Evolutionary conservation across 2,113 vertebrate species (phyloP).

Genomic region (Illadopsis cleaveri): DNA sequence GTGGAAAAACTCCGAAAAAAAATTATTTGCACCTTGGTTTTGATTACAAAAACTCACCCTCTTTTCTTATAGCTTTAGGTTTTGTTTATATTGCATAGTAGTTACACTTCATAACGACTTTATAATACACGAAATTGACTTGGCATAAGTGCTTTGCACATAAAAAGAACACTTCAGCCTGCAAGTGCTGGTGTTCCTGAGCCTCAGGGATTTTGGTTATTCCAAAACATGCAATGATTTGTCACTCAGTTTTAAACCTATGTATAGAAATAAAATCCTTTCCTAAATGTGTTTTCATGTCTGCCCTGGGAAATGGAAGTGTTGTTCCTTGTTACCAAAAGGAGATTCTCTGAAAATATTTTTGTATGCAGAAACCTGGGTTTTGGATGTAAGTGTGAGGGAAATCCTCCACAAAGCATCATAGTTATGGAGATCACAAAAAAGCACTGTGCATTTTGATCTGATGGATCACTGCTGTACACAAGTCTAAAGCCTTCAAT

Average conservation of each 20-base stretch:
- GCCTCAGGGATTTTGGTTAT: background rate
- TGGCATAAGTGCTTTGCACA: background rate
- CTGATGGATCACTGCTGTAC: background rate
- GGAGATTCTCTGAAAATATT: background rate
- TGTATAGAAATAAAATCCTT: rapidly evolving
- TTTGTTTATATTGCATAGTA: background rate
- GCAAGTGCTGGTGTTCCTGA: background rate
- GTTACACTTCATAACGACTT: background rate
- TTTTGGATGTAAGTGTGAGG: background rate
- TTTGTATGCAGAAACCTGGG: background rate
- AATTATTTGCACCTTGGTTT: background rate
- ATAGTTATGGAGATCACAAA: background rate
- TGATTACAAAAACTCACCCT: background rate
- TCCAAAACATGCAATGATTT: background rate
- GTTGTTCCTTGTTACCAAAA: background rate
- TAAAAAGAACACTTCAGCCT: background rate
- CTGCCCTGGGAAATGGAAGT: background rate
- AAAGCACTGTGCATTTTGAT: background rate
- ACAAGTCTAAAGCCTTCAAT: background rate
- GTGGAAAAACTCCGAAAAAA: background rate
- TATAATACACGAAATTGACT: background rate
- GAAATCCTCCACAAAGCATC: background rate
- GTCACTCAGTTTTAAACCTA: background rate
- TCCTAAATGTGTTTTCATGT: rapidly evolving
- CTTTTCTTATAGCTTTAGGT: background rate